A percentile compares a stretch with the other conserved stretches of the same genome.
These are phyloP conservation scores for Serilophus lunatus DNA, from an alignment of 2,113 vertebrate species.

Conservation along the genomic window DNA sequence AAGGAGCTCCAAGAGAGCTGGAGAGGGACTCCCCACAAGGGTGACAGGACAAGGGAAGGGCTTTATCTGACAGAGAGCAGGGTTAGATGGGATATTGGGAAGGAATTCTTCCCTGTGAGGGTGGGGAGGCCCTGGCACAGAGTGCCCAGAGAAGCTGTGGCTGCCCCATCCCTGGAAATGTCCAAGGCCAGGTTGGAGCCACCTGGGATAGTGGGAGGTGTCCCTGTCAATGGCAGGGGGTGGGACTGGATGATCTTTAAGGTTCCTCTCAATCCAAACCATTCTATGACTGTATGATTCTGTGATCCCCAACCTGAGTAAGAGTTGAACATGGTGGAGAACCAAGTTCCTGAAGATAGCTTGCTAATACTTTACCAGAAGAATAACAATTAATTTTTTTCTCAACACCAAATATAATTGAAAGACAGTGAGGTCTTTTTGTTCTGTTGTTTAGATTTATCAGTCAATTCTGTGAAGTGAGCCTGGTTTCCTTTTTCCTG, in stretches of 20 bases:
- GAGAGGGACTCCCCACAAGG: background rate
- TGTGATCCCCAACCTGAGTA: background rate
- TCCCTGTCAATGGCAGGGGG: no score
- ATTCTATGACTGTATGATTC: background rate
- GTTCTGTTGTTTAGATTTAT: background rate
- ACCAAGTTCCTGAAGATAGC: background rate
- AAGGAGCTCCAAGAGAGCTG: background rate
- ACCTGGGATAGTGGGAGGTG: background rate
- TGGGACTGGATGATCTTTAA: background rate
- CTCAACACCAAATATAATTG: background rate
- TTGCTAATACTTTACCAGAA: background rate
- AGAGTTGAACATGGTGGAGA: rapidly evolving
- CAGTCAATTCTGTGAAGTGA: background rate
- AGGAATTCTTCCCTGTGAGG: no score
- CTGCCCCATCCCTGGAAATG: background rate
- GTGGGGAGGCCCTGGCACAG: background rate
- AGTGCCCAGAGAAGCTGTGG: background rate
- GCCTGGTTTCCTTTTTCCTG: background rate
- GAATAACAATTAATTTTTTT: background rate
- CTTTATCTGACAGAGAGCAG: background rate
- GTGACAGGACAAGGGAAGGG: background rate
- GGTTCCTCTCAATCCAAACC: background rate
- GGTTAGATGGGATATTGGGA: background rate
- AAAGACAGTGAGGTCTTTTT: background rate
- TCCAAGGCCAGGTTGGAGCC: background rate